Base-by-base conservation (phyloP, 2,888 invertebrate genomes). In the Venusia cambrica region DNA sequence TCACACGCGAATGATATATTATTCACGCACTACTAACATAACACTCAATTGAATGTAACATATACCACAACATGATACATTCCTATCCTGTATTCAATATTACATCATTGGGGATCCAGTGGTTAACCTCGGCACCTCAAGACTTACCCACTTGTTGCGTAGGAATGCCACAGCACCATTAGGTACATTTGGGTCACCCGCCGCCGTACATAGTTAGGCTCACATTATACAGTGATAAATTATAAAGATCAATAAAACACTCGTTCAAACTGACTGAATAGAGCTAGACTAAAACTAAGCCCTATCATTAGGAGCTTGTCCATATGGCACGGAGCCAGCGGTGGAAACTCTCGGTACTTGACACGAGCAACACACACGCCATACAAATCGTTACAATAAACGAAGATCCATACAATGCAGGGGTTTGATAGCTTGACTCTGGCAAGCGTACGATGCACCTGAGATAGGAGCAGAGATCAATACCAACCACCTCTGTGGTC, bases 121-220 rank as follows among this genome's bases (percentile, higher is more conserved):
- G 54, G 57, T 53, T 42, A 19, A 33, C 58, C 59, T 39, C 58
- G n/a, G 22, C 37, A 38, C 54, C 57, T 53, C 54, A 55, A 57
- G 56, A 53, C 48, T 54, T 35, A 38, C 51, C 57, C 61, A 64
- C 65, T 60, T 64, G 65, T 64, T 62, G 65, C 58, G 40, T 18
- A 38, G 47, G 41, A 43, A 54, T 48, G 45, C 46, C 41, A 31
- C 38, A 42, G 27, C 36, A 50, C 54, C 57, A 55, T 48, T 38
- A 13, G 14, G 8, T 17, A 21, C 21, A 17, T 10, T 5, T 21
- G n/a, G n/a, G n/a, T n/a, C n/a, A n/a, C n/a, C n/a, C n/a, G n/a
- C n/a, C n/a, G n/a, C n/a, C n/a, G n/a, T n/a, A n/a, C n/a, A n/a
- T n/a, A n/a, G n/a, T n/a, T n/a, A n/a, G n/a, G 42, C 41, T 33